A percentile compares a stretch with the other conserved stretches of the same genome.
Evolutionary conservation across 1,140 invertebrate genomes (phyloP).

Genomic region (Ceratoteleas bidentatus): DNA sequence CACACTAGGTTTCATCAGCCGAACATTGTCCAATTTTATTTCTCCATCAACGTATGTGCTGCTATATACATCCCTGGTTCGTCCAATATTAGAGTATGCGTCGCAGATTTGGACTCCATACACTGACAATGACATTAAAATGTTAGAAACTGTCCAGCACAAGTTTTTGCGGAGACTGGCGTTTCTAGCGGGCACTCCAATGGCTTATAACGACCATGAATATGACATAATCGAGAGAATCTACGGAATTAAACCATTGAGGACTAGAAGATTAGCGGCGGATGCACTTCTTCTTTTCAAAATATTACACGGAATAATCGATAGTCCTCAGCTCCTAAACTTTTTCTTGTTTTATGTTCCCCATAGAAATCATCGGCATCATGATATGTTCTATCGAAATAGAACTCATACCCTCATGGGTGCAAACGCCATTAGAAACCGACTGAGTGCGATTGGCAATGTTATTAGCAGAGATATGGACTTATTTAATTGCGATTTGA

Average conservation of each 20-base stretch:
- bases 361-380: too few relatives aligned
- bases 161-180: neutral
- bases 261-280: too few relatives aligned
- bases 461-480: too few relatives aligned
- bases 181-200: neutral
- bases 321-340: too few relatives aligned
- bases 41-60: neutral
- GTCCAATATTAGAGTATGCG: neutral
- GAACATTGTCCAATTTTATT: neutral
- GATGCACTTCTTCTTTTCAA: too few relatives aligned
- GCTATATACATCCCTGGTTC: neutral
- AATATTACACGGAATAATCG: too few relatives aligned
- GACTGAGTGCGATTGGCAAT: too few relatives aligned
- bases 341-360: too few relatives aligned
- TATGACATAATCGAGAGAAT: neutral
- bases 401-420: too few relatives aligned
- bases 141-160: neutral
- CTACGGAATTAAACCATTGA: neutral
- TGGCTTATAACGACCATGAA: neutral
- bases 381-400: too few relatives aligned
- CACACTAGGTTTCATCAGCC: neutral
- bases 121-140: neutral
- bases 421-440: too few relatives aligned
- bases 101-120: neutral
- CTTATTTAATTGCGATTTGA: too few relatives aligned